These are phyloP conservation scores for Macrotis lagotis DNA, from an alignment of 2,113 vertebrate genomes.

Conservation along the genomic window DNA sequence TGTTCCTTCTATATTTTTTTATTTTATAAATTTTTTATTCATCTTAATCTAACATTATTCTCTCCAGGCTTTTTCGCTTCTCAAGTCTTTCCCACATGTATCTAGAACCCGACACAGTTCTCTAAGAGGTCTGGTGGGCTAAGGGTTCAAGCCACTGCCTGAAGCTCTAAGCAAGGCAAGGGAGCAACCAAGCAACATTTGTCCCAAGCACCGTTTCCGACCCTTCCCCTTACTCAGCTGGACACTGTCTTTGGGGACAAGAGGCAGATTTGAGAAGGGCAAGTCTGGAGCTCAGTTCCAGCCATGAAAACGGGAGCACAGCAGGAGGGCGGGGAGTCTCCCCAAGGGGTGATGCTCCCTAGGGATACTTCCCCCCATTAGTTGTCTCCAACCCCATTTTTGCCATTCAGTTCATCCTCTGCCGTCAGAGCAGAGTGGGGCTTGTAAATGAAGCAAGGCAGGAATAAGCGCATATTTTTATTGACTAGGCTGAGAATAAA, in stretches of 20 bases:
- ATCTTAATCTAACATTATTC: too few species aligned
- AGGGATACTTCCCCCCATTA: neutral
- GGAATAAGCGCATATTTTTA: neutral
- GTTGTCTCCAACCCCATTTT: neutral
- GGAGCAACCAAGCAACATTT: neutral
- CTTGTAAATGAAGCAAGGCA: fast-evolving
- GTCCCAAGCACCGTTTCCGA: neutral
- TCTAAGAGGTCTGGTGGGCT: neutral
- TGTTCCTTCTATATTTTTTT: neutral
- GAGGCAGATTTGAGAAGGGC: neutral
- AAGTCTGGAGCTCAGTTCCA: neutral
- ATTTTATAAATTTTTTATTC: too few species aligned
- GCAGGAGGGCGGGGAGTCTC: too few species aligned
- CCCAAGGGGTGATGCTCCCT: too few species aligned
- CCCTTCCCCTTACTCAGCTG: neutral
- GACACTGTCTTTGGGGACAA: neutral
- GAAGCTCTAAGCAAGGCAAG: neutral
- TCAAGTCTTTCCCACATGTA: too few species aligned
- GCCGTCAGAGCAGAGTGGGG: neutral
- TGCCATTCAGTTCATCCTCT: neutral
- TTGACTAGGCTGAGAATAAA: neutral
- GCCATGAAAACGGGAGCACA: neutral
- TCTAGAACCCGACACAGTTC: neutral
- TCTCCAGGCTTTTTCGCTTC: too few species aligned
- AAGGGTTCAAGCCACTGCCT: neutral